These are phyloP conservation scores for Caenorhabditis imperialis DNA, from an alignment of 2,888 invertebrate species.

Conservation along the genomic window DNA sequence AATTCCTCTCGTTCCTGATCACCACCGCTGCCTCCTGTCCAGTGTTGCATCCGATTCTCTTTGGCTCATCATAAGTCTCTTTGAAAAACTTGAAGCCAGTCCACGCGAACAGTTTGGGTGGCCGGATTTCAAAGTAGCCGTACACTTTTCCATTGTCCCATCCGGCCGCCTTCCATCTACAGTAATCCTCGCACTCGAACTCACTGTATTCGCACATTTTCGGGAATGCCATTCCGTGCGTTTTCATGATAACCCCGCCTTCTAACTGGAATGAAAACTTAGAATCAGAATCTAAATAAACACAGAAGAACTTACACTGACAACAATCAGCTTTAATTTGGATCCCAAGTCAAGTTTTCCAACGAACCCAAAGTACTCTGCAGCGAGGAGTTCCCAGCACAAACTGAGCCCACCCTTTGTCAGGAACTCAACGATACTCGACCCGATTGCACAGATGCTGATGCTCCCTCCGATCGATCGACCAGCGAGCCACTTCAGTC, in stretches of 20 bases:
- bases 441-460: slow-evolving; percentile 37
- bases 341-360: slow-evolving; percentile 29
- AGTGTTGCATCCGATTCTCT: slow-evolving; percentile 36
- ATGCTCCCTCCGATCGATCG: slow-evolving; percentile 21
- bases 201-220: slow-evolving; percentile 32
- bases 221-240: slow-evolving; percentile 14
- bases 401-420: slow-evolving; percentile 9
- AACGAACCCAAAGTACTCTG: slow-evolving; percentile 37
- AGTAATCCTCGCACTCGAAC: slow-evolving; percentile 54
- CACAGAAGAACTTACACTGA: no score
- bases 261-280: slow-evolving; percentile 14
- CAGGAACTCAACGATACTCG: slow-evolving; percentile 13
- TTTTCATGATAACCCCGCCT: slow-evolving; percentile 7
- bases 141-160: slow-evolving; percentile 43
- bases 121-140: slow-evolving; percentile 20
- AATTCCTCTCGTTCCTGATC: slow-evolving; percentile 35
- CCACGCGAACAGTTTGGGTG: slow-evolving; percentile 22
- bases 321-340: slow-evolving; percentile 3
- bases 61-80: slow-evolving; percentile 24
- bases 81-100: slow-evolving; percentile 34
- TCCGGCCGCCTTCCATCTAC: slow-evolving; percentile 36
- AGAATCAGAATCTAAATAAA: slow-evolving; percentile 26
- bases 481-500: slow-evolving; percentile 17
- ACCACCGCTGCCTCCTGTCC: slow-evolving; percentile 46
- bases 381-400: slow-evolving; percentile 27